These are phyloP conservation scores for Megaceryle torquata DNA, from an alignment of 2,113 vertebrate species.

Conservation along the genomic window DNA sequence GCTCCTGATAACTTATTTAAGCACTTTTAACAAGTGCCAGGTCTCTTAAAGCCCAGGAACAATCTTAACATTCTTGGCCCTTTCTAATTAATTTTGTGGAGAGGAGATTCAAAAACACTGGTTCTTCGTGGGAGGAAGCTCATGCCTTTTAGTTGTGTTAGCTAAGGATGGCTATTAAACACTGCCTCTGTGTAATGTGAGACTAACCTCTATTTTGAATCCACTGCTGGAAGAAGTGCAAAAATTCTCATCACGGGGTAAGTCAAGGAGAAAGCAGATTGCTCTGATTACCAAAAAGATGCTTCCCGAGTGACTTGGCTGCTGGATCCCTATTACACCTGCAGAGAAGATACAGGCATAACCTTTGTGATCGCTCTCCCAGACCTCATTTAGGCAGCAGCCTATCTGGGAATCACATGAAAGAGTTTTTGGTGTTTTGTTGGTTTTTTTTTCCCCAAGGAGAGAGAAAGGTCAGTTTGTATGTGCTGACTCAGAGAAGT, in stretches of 20 bases:
- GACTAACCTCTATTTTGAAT: neutral
- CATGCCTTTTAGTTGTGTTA: neutral
- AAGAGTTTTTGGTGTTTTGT: neutral
- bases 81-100: neutral
- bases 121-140: neutral
- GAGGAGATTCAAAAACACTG: neutral
- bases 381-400: neutral
- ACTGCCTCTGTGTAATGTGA: neutral
- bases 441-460: neutral
- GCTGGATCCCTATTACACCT: neutral
- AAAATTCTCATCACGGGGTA: neutral
- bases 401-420: neutral
- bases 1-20: neutral
- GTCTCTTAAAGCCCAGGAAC: neutral
- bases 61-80: neutral
- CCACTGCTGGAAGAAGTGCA: neutral
- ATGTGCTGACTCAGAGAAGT: neutral
- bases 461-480: neutral
- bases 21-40: neutral
- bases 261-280: neutral
- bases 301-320: neutral
- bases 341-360: neutral
- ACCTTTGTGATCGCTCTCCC: neutral
- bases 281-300: neutral
- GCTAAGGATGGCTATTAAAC: neutral